Evolutionary conservation across 1,140 invertebrate species (phyloP).

Genomic region (Aricia agestis): DNA sequence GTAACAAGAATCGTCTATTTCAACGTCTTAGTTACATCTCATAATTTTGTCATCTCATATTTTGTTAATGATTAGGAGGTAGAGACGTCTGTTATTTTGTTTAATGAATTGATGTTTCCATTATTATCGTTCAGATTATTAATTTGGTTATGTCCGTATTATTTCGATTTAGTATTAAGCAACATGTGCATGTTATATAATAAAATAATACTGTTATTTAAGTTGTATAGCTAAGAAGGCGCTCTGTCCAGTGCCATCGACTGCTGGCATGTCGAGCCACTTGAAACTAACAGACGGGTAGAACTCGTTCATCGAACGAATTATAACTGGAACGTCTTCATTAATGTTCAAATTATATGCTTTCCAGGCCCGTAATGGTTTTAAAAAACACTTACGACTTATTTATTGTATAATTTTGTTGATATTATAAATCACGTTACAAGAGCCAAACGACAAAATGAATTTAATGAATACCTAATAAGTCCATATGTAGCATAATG

Average conservation of each 20-base stretch:
- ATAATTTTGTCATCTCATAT: not conserved
- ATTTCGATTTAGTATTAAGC: not conserved
- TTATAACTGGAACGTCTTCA: slow-evolving; percentile 4
- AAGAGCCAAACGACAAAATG: not conserved
- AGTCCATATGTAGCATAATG: not conserved
- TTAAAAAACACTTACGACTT: not conserved
- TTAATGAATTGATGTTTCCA: not conserved
- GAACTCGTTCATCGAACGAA: slow-evolving; percentile 3
- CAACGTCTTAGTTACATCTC: not conserved
- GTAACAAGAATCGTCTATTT: slow-evolving; percentile 1
- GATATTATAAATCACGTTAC: not conserved
- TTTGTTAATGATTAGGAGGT: too few relatives aligned
- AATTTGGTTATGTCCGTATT: too few relatives aligned
- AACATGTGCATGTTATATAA: not conserved
- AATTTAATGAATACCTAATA: not conserved
- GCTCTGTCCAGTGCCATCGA: not conserved
- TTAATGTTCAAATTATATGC: slow-evolving; percentile 4
- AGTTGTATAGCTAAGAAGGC: not conserved
- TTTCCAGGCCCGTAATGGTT: not conserved
- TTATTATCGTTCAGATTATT: too few relatives aligned
- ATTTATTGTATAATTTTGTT: not conserved
- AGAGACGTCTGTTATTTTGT: not conserved
- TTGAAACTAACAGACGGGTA: not conserved
- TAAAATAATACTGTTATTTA: not conserved
- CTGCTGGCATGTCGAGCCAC: slow-evolving; percentile 8